These are phyloP conservation scores for Hyposmocoma kahamanoa DNA, from an alignment of 1,140 invertebrate species.

Conservation along the genomic window DNA sequence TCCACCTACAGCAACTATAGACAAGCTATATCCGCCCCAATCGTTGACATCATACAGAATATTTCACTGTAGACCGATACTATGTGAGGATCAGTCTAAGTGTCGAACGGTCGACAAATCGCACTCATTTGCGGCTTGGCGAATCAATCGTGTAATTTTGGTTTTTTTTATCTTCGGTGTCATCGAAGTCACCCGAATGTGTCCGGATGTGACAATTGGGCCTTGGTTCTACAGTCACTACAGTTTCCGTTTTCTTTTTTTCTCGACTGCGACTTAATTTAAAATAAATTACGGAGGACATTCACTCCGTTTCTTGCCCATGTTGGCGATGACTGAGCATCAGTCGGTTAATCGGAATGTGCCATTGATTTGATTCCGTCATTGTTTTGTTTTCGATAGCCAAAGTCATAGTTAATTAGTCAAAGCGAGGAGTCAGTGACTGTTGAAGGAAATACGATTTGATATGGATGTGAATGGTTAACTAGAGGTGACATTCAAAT, in stretches of 20 bases:
- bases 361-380: conserved; percentile 15
- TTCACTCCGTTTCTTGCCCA: conserved; percentile 25
- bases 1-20: no score
- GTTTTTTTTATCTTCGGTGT: conserved; percentile 11
- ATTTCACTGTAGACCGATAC: background rate
- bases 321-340: conserved; percentile 12
- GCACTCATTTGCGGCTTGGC: conserved; percentile 28
- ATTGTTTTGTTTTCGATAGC: conserved; percentile 19
- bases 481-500: no score
- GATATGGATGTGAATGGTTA: conserved; percentile 11
- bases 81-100: conserved; percentile 8
- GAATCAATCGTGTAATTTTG: conserved; percentile 30
- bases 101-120: conserved; percentile 12
- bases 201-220: conserved; percentile 40
- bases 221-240: conserved; percentile 10
- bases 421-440: conserved; percentile 20
- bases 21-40: background rate
- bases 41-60: background rate
- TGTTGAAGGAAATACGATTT: conserved; percentile 25
- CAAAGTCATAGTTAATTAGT: conserved; percentile 22
- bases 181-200: conserved; percentile 13
- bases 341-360: conserved; percentile 8
- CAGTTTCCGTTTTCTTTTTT: conserved; percentile 30
- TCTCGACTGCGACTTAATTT: conserved; percentile 37
- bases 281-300: conserved; percentile 46